Evolutionary conservation across 2,888 invertebrate species (phyloP), one percentile per base, ranked within the genome.

Genomic region (Volucella bombylans): DNA sequence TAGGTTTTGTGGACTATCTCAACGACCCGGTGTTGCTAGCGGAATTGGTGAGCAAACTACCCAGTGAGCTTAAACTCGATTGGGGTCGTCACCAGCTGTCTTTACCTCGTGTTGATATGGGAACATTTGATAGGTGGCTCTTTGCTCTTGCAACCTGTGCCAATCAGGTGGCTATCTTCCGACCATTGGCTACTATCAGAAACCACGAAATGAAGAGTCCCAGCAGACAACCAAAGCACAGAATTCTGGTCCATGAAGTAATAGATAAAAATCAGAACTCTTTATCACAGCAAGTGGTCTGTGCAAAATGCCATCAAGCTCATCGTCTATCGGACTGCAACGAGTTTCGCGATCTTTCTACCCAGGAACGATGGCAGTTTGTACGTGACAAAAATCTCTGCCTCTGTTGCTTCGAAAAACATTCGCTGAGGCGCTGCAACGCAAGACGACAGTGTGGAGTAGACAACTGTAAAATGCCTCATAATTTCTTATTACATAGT

Each of bases 1-100:
- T 82, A 23, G 74, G 78, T 18, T 14, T 71, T 3, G 55, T 38
- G 14, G 71, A 52, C 8, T 71, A 71, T 43, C 14, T 67, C n/a
- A 41, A 85, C 31, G 85, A 81, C 54, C 81, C 81, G 15, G 52
- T 67, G 50, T 64, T 86, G 8, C 47, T 85, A 15, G 68, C 72
- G 10, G 81, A 76, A 4, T 50, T 79, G 23, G n/a, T 73, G 4
- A 8, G 23, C 10, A 82, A 74, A 55, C 49, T 86, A n/a, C 79
- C 77, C 41, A 67, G 65, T 61, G 74, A 81, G 47, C 43, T 72
- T 45, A 83, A 78, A 15, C 45, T 78, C 9, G 67, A 61, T 39
- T 82, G 73, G 71, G 71, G 72, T 12, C 65, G 61, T 1, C 18
- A 64, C 38, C 61, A 73, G 47, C 47, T 74, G 64, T n/a, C 54